Evolutionary conservation across 2,888 invertebrate species (phyloP).

Genomic region (Hirtodrosophila confusa): DNA sequence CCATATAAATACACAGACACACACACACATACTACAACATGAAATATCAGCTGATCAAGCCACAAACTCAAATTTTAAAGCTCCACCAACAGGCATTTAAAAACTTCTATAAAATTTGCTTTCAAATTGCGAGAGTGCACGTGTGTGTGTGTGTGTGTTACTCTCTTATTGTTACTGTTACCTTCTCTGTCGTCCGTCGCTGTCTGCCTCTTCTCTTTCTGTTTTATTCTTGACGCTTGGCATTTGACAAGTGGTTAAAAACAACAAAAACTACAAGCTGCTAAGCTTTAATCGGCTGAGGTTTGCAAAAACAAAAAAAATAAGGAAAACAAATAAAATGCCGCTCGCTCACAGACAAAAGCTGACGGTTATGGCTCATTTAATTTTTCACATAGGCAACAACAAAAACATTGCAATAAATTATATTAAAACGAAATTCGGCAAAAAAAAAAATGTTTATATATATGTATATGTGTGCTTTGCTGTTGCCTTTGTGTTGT

Average conservation of each 20-base stretch:
- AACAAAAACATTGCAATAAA: constrained; percentile 41
- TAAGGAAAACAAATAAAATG: constrained; percentile 24
- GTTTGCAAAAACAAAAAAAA: constrained; percentile 27
- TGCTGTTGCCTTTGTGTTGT: constrained; percentile 30
- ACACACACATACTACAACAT: background rate
- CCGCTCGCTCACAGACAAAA: constrained; percentile 20
- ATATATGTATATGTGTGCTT: no score
- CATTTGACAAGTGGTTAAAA: constrained; percentile 52
- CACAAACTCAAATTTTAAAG: background rate
- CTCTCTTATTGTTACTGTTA: constrained; percentile 5
- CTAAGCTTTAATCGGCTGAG: constrained; percentile 6
- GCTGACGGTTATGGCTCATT: constrained; percentile 43
- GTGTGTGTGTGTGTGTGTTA: background rate
- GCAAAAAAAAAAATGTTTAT: constrained; percentile 41
- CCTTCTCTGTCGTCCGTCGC: background rate
- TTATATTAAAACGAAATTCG: constrained; percentile 54
- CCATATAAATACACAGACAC: constrained; percentile 3
- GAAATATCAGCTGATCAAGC: constrained; percentile 37
- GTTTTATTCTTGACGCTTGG: constrained; percentile 39
- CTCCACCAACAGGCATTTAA: constrained; percentile 3
- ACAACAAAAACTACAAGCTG: constrained; percentile 31
- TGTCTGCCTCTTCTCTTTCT: background rate
- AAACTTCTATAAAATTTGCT: constrained; percentile 30
- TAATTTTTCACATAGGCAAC: constrained; percentile 51
- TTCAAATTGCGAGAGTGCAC: constrained; percentile 2